Base-by-base conservation (phyloP, 1,140 invertebrate genomes). In the Polypedilum pembai region DNA sequence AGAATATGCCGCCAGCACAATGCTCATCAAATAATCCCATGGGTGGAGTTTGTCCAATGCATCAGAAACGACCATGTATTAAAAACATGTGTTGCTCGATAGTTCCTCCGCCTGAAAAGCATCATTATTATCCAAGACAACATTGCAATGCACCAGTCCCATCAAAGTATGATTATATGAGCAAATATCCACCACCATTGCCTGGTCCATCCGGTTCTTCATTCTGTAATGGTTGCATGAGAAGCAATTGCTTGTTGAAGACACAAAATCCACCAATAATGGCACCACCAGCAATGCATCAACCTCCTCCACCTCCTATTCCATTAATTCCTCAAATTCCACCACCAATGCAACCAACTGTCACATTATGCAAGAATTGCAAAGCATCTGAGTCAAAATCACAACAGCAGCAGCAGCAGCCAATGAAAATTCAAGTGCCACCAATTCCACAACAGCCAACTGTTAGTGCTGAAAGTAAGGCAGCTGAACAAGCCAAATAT, bases 71-170 rank as follows among this genome's bases (percentile, higher is more conserved):
- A 20, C 65, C 65, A 8, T 69, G 65, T 18, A 69, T 69, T 20
- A 69, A 69, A 69, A 20, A 7, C 18, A 69, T 69, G 65, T 69
- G 65, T 18, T 69, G 65, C 12, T 69, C 65, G 4, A 69, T 69
- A 18, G 65, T 69, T 69, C 65, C 65, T 10, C 65, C 65, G 10
- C 65, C 65, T 20, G 65, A 69, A 69, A 69, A 69, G 20, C 65
- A 69, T 69, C 65, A 69, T 20, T 69, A 69, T 69, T 69, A 69
- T 69, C 65, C n/a, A 20, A 69, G 65, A 21, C 65, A n/a, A 69
- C 17, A 69, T 21, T 69, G 65, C 12, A 69, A 18, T 21, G 17
- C 20, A 69, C 65, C 65, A 69, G 17, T 69, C 1, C 65, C 65
- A 18, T 69, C 65, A 21, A 69, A 69, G 12, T 69, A 69, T 69